Base-by-base conservation (phyloP, 2,888 invertebrate species). In the Mythimna vitellina region DNA sequence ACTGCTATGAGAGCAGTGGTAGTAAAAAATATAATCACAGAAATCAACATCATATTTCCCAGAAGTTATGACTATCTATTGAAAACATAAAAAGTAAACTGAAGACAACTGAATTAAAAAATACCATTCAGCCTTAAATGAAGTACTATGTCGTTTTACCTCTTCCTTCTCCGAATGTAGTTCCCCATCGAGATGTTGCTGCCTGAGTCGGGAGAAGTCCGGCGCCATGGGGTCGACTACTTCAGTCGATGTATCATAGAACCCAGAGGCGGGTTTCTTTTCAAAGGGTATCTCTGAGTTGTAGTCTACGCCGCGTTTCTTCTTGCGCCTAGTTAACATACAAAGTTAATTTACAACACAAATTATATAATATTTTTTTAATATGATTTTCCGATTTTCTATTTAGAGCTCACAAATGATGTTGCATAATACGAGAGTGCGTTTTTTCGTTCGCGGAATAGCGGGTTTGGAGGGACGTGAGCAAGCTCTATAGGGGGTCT, bases 241-340 rank as follows among this genome's bases (percentile, higher is more conserved):
- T 92, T 99, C 99, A 76, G 97, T 97, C 0, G 98, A 97, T 0
- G 99, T 99, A 92, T 99, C 99, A 91, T 99, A 99, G 93, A 99
- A 99, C 1, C 99, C 99, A 17, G 97, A 89, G 0, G 99, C 98
- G 0, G 99, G 99, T 54, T 97, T 97, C 94, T 99, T 99, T 91
- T 99, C 99, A 93, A 99, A 99, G 0, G 99, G 99, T 86, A 99
- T 98, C 95, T 99, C 99, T 0, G 98, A 97, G 92, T 99, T 99
- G 95, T 99, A 99, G 92, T 99, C 99, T 7, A 99, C 98, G 0
- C 99, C 99, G 17, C 99, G 98, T 91, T 99, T 97, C 89, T 97
- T 97, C 88, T 97, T 98, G 71, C 97, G 97, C 35, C 97, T 96
- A 82, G 8, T 8, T 38, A 22, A 38, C 14, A 60, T 17, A 51